Percentiles rank a stretch among this genome's conserved stretches.
phyloP scores from a whole-genome alignment of 2,888 invertebrate genomes.

The Dicyrtoma fusca region DNA sequence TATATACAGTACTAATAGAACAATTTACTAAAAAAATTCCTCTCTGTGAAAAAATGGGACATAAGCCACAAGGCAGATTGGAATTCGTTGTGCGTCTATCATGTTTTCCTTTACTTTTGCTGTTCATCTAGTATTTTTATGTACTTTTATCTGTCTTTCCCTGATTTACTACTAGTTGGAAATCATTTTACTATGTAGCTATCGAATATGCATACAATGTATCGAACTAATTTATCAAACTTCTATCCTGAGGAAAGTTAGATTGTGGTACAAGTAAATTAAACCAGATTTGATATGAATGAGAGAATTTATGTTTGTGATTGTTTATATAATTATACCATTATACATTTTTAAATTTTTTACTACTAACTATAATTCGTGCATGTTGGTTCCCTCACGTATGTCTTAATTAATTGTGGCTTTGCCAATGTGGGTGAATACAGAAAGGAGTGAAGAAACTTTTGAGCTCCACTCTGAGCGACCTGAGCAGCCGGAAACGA shows the following conservation, averaged over 20 bases:
- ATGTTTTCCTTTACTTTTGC: not conserved
- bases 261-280: too few relatives aligned
- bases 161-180: not conserved
- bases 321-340: not conserved
- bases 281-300: too few relatives aligned
- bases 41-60: constrained; percentile 28
- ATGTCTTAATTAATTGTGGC: too few relatives aligned
- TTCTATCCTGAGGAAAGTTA: not conserved
- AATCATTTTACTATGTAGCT: too few relatives aligned
- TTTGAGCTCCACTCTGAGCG: constrained; percentile 49
- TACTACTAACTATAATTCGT: too few relatives aligned
- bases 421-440: not conserved
- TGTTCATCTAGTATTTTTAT: not conserved
- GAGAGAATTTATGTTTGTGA: not conserved
- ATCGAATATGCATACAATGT: not conserved
- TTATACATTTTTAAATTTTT: too few relatives aligned
- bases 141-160: not conserved
- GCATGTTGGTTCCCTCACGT: constrained; percentile 1
- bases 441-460: constrained; percentile 47
- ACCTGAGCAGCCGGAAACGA: constrained; percentile 24
- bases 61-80: constrained; percentile 22
- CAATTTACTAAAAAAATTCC: not conserved
- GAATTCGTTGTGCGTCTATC: not conserved
- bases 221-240: not conserved
- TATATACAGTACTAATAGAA: not conserved